Percentiles rank a stretch among this genome's conserved stretches.
Conservation (phyloP, 2,888 invertebrate genomes). For the Metellina segmentata region DNA sequence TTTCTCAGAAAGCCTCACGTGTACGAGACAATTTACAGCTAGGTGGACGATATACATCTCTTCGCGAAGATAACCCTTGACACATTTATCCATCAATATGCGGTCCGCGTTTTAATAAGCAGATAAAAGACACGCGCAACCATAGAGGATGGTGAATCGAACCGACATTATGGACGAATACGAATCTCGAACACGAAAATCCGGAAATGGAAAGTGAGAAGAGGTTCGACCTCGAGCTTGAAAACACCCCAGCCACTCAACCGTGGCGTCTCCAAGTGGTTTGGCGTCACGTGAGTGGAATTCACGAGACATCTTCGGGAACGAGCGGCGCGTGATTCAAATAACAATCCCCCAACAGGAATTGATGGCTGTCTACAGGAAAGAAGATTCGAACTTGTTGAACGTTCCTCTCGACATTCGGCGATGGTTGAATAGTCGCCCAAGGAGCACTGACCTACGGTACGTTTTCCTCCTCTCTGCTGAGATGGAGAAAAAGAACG, state of each 20-base stretch:
- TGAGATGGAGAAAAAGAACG: neutral
- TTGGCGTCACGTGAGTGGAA: conserved; percentile 48
- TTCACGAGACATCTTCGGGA: conserved; percentile 36
- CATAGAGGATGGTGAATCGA: neutral
- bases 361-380: conserved; percentile 9
- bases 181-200: conserved; percentile 21
- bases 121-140: neutral
- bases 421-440: conserved; percentile 55
- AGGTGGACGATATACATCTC: neutral
- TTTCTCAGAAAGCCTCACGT: too few species aligned
- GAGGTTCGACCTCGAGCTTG: conserved; percentile 51
- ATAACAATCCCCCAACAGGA: conserved; percentile 21
- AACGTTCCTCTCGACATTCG: conserved; percentile 16
- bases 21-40: neutral
- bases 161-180: neutral
- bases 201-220: conserved; percentile 62
- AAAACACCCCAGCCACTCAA: conserved; percentile 32
- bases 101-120: neutral
- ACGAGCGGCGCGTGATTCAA: conserved; percentile 40
- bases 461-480: neutral
- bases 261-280: conserved; percentile 1
- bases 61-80: neutral
- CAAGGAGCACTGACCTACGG: conserved; percentile 56
- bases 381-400: conserved; percentile 6
- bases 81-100: neutral